Base-by-base conservation (phyloP, 2,888 invertebrate genomes). In the Chalcosyrphus nemorum region DNA sequence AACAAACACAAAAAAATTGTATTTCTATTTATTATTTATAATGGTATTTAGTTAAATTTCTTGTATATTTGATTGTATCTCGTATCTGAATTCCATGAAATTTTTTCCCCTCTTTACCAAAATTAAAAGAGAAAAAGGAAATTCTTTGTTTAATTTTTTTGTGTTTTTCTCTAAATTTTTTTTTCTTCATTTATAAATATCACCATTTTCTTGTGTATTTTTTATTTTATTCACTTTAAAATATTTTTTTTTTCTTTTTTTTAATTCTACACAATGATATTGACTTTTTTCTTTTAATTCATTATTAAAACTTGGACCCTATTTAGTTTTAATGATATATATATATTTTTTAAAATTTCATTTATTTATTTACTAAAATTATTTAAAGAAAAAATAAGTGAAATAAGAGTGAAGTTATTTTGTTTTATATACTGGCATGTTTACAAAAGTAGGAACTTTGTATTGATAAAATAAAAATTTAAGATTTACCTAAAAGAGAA, bases 301-400 rank as follows among this genome's bases (percentile, higher is more conserved):
- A 41, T 84, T 54, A 80, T 80, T 84, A 80, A 84, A 80, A 84
- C 74, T 80, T 84, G 80, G 84, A 80, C 80, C 84, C 84, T 80
- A 75, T 80, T 80, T 75, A 84, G 84, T 84, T 84, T 84, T 84
- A 84, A 84, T 84, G 84, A 84, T 84, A 84, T 74, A 75, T 63
- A 78, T 50, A 17, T 50, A 56, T 38, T 35, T 54, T 65, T 65
- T 52, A 54, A 38, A 43, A 35, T 32, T 65, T 43, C 15, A 45
- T 71, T 38, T 47, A 32, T 2, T 65, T 70, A n/a, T 6, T 35
- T 29, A 52, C 41, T 47, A 50, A 82, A 81, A 57, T 11, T 32
- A 68, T 15, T 43, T 7, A 41, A 61, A 50, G n/a, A 17, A 32
- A 61, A 41, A 29, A n/a, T 32, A 80, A 35, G 2, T 45, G 17